Evolutionary conservation across 2,888 invertebrate genomes (phyloP).

Genomic region (Lepeophtheirus nordmannii): DNA sequence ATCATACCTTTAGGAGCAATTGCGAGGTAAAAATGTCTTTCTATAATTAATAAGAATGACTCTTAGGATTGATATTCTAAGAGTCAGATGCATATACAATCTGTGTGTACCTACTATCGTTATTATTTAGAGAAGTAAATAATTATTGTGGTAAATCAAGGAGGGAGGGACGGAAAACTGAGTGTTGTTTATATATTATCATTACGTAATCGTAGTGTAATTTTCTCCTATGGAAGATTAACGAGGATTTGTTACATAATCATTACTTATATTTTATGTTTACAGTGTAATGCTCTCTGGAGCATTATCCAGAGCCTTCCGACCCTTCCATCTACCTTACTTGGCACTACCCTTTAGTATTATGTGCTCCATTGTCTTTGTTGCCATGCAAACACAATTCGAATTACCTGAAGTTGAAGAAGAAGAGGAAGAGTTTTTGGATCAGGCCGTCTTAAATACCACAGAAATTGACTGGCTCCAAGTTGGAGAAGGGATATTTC

Average conservation of each 20-base stretch:
- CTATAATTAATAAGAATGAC: not conserved
- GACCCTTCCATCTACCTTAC: conserved; percentile 15
- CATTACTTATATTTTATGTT: not conserved
- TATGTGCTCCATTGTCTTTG: conserved; percentile 11
- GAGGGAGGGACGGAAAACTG: too few species aligned
- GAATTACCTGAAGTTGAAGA: not conserved
- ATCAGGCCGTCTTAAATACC: not conserved
- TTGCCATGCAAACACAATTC: conserved; percentile 10
- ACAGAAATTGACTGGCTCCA: not conserved
- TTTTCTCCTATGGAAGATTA: not conserved
- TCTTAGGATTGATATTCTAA: too few species aligned
- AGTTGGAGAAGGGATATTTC: conserved; percentile 15
- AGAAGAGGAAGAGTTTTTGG: not conserved
- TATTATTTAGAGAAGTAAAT: too few species aligned
- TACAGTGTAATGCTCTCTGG: conserved; percentile 13
- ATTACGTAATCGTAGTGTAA: too few species aligned
- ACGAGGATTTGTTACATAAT: not conserved
- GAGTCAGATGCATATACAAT: too few species aligned
- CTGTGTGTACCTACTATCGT: too few species aligned
- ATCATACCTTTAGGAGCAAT: conserved; percentile 10
- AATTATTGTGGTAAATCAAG: too few species aligned
- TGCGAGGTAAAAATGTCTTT: conserved; percentile 7
- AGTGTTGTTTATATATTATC: too few species aligned
- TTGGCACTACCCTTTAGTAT: conserved; percentile 22
- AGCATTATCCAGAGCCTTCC: conserved; percentile 12